A percentile compares a stretch with the other conserved stretches of the same genome.
Conservation (phyloP, 2,113 vertebrate genomes). For the Isichthys henryi region DNA sequence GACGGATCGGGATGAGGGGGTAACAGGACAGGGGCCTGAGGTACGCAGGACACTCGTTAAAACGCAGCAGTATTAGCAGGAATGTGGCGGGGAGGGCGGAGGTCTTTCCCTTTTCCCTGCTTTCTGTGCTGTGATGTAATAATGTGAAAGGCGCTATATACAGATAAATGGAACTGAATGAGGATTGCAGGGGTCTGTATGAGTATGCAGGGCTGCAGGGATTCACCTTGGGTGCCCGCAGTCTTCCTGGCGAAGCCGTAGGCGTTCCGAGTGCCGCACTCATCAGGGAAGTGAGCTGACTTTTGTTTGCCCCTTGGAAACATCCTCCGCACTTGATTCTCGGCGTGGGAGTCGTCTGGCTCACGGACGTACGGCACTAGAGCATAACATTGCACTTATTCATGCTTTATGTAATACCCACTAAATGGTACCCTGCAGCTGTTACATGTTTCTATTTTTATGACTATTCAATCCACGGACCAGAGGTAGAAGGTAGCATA, state of each 20-base stretch:
- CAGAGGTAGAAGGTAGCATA: not conserved
- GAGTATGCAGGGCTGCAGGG: not conserved
- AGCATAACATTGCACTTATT: not conserved
- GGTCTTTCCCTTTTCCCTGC: not conserved
- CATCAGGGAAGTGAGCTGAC: not conserved
- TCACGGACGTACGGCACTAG: not conserved
- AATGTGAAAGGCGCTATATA: not conserved
- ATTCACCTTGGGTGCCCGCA: not conserved
- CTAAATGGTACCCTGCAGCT: not conserved
- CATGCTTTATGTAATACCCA: not conserved
- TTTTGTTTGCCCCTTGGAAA: slow-evolving; percentile 4
- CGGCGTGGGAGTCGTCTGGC: not conserved
- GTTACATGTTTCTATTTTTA: not conserved
- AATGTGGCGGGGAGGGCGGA: not conserved
- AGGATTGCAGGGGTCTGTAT: not conserved
- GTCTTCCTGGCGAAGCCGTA: not conserved
- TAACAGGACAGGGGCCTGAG: not conserved
- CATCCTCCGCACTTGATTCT: not conserved
- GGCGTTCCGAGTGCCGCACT: not conserved
- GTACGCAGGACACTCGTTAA: not conserved
- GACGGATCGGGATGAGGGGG: not conserved
- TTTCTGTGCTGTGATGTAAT: not conserved
- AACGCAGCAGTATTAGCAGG: not conserved
- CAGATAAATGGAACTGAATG: not conserved
- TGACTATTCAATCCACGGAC: not conserved